Percentiles rank a stretch among this genome's conserved stretches.
These are phyloP conservation scores for Maccullochella peelii DNA, from an alignment of 2,113 vertebrate species.

Conservation along the genomic window DNA sequence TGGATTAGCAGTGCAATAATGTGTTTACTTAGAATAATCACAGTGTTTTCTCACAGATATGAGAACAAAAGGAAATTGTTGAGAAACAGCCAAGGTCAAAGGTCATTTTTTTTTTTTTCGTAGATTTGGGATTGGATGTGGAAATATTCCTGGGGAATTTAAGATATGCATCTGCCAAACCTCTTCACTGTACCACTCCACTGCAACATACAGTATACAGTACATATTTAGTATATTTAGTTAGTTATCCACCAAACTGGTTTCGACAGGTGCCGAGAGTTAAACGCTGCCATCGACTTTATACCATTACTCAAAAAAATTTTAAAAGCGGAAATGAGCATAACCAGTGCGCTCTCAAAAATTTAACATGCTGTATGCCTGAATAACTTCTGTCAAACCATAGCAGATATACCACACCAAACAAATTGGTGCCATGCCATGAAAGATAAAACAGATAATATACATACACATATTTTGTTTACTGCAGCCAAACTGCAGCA, in stretches of 20 bases:
- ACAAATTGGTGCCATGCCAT: constrained; percentile 19
- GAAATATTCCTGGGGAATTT: constrained; percentile 77
- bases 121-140: constrained; percentile 50
- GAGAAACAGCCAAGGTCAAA: constrained; percentile 87
- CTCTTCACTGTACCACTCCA: neutral
- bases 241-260: constrained; percentile 83
- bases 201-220: constrained; percentile 20
- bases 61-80: constrained; percentile 92
- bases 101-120: constrained; percentile 76
- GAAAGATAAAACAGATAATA: constrained; percentile 27
- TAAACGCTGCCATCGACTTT: constrained; percentile 87
- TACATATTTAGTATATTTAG: constrained; percentile 86
- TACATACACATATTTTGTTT: constrained; percentile 33
- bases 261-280: constrained; percentile 89
- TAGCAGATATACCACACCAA: constrained; percentile 17
- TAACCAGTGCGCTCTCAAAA: constrained; percentile 40
- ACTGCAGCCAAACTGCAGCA: no score
- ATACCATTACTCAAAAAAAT: constrained; percentile 81
- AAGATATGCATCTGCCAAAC: constrained; percentile 70
- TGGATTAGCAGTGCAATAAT: constrained; percentile 93
- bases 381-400: constrained; percentile 58
- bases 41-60: constrained; percentile 87
- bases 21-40: constrained; percentile 95
- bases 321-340: constrained; percentile 82
- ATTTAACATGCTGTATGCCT: constrained; percentile 52